Conservation (phyloP, 2,113 vertebrate genomes). For the Eudorcas thomsonii region DNA sequence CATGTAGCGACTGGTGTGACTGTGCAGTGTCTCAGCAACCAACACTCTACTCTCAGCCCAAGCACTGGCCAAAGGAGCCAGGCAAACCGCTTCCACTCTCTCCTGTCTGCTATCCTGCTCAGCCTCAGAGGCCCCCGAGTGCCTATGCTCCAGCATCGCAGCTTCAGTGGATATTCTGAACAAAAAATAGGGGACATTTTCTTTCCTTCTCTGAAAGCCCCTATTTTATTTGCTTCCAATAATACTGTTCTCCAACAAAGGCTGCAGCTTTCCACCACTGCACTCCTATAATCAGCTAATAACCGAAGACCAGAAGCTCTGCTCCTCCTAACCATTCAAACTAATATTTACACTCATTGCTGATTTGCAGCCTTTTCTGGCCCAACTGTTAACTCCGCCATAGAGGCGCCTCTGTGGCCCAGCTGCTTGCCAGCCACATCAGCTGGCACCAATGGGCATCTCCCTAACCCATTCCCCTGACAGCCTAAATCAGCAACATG, state of each 20-base stretch:
- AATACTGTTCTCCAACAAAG: background rate
- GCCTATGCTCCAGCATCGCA: background rate
- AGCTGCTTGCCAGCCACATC: constrained; percentile 61
- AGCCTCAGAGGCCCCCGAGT: background rate
- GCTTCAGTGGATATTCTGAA: background rate
- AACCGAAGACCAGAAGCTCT: constrained; percentile 36
- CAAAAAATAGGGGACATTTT: accelerated
- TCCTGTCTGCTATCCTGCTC: background rate
- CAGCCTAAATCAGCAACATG: background rate
- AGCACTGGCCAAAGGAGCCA: background rate
- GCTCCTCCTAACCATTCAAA: constrained; percentile 38
- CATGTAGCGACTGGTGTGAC: background rate
- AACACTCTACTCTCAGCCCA: background rate
- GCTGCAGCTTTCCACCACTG: background rate
- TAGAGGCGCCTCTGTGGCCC: constrained; percentile 41
- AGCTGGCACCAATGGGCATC: constrained; percentile 55
- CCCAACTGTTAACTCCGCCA: constrained; percentile 53
- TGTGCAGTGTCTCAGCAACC: background rate
- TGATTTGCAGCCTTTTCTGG: constrained; percentile 57
- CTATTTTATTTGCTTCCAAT: background rate
- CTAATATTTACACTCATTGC: constrained; percentile 45
- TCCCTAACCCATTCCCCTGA: constrained; percentile 38
- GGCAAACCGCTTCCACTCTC: background rate
- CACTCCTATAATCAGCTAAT: constrained; percentile 48
- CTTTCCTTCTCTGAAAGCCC: background rate